Conservation (phyloP, 2,797 vertebrate species). For the Chaunax sp. region DNA sequence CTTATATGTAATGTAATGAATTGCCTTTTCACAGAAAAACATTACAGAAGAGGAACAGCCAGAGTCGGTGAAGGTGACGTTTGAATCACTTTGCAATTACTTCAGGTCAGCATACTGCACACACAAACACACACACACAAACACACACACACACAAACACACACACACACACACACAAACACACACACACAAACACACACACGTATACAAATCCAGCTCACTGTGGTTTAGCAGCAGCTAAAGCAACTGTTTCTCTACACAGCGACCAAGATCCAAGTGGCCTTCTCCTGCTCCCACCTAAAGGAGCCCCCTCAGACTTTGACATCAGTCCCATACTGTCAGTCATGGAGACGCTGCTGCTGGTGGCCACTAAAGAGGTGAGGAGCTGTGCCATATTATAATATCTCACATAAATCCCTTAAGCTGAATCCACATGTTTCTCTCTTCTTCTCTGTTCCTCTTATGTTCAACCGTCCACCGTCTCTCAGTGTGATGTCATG, state of each 20-base stretch:
- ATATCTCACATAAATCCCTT: background rate
- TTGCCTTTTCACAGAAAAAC: slow-evolving; percentile 85
- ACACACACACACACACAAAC: too few species aligned
- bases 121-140: background rate
- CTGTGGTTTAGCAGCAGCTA: background rate
- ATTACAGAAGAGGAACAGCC: slow-evolving; percentile 93
- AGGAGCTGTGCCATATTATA: background rate
- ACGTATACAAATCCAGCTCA: background rate
- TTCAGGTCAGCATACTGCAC: slow-evolving; percentile 87
- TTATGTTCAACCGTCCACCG: background rate
- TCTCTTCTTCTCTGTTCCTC: background rate
- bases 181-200: background rate
- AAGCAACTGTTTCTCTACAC: slow-evolving; percentile 27
- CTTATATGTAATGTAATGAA: background rate
- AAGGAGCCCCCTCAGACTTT: slow-evolving; percentile 85
- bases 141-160: background rate
- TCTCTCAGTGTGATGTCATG: slow-evolving; percentile 90
- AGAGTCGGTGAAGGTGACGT: slow-evolving; percentile 92
- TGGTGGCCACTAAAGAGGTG: slow-evolving; percentile 93
- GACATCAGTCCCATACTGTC: slow-evolving; percentile 88
- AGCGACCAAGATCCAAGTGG: slow-evolving; percentile 95
- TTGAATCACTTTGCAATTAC: slow-evolving; percentile 94
- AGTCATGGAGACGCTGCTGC: slow-evolving; percentile 92
- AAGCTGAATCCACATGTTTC: background rate
- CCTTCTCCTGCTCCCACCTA: slow-evolving; percentile 92